A percentile compares a stretch with the other conserved stretches of the same genome.
Evolutionary conservation across 1,140 invertebrate genomes (phyloP).

Genomic region (Samia ricini): DNA sequence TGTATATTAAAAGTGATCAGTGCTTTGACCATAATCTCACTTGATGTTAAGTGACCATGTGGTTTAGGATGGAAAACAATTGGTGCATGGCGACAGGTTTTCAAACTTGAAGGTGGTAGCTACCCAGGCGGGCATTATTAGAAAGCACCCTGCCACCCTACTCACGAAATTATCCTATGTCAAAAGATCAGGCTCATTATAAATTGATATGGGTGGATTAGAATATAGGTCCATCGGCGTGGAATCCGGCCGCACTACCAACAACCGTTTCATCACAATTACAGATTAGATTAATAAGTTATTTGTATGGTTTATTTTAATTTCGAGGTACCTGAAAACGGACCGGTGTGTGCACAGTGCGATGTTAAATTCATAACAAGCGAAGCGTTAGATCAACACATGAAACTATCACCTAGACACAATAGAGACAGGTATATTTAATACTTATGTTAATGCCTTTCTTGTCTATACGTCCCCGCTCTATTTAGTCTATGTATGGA

Average conservation of each 20-base stretch:
- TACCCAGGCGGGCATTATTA: too few relatives aligned
- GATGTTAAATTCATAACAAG: neutral
- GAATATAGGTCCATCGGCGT: neutral
- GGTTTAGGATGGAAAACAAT: too few relatives aligned
- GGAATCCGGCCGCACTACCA: too few relatives aligned
- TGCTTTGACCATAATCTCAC: too few relatives aligned
- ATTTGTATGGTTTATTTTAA: neutral
- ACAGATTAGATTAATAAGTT: neutral
- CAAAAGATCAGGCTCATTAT: too few relatives aligned
- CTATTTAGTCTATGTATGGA: too few relatives aligned
- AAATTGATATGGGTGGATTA: neutral
- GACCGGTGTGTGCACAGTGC: constrained; percentile 6
- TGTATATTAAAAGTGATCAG: too few relatives aligned
- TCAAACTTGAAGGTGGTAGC: too few relatives aligned
- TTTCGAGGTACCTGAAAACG: neutral
- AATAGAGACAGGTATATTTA: neutral
- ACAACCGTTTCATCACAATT: too few relatives aligned
- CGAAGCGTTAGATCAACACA: constrained; percentile 2
- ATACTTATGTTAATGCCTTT: neutral
- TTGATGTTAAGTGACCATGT: too few relatives aligned
- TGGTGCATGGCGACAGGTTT: too few relatives aligned
- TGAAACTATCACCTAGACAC: neutral
- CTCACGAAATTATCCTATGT: neutral
- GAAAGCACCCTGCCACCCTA: neutral
- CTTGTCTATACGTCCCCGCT: too few relatives aligned